Base-by-base conservation (phyloP, 1,140 invertebrate species). In the Steinernema feltiae region DNA sequence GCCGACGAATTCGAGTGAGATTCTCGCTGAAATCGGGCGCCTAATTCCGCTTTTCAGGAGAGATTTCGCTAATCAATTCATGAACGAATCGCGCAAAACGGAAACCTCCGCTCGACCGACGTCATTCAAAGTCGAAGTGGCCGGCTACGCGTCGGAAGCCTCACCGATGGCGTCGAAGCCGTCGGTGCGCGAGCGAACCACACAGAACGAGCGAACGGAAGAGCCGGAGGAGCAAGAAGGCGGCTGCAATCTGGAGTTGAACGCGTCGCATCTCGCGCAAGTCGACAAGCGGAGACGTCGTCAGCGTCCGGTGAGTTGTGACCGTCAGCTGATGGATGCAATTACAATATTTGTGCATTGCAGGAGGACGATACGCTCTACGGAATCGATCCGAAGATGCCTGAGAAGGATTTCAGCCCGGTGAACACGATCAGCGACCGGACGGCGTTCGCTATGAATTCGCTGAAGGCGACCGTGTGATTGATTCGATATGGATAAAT, bases 291-390 rank as follows among this genome's bases (percentile, higher is more conserved):
- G 35, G 35, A 41, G 35, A 41, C 7, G 35, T 7, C 35, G 7
- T 7, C 35, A 41, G 35, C 7, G 18, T n/a, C n/a, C n/a, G n/a
- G n/a, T n/a, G n/a, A n/a, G n/a, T n/a, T n/a, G n/a, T n/a, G n/a
- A n/a, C n/a, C n/a, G n/a, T n/a, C n/a, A n/a, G n/a, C n/a, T n/a
- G n/a, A n/a, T n/a, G n/a, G n/a, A n/a, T n/a, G n/a, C n/a, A n/a
- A n/a, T n/a, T n/a, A n/a, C n/a, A n/a, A n/a, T n/a, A n/a, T n/a
- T n/a, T n/a, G n/a, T n/a, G n/a, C n/a, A n/a, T n/a, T n/a, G 35
- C 7, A 41, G 35, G 53, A 63, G 24, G 53, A 63, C 53, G 24
- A 63, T 21, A 63, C 53, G 53, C 53, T 63, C 53, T 63, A 63
- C 24, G 53, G 24, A 63, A 21, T 63, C 3, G 53, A 63, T 27